Evolutionary conservation across 2,888 invertebrate genomes (phyloP).

Genomic region (Ecdyonurus torrentis): DNA sequence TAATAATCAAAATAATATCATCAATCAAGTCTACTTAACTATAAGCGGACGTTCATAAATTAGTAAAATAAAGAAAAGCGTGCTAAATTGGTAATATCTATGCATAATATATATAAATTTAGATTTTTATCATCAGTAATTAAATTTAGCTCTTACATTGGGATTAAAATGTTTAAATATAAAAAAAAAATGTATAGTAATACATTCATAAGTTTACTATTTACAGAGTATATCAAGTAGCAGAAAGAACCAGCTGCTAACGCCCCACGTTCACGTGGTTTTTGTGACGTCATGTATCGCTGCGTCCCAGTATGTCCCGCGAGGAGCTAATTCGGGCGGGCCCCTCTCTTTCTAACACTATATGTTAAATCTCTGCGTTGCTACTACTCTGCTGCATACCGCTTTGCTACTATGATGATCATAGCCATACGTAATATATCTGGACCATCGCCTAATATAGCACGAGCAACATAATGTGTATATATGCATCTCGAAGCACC

Average conservation of each 20-base stretch:
- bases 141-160: too few species aligned
- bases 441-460: not conserved
- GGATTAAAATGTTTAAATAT: too few species aligned
- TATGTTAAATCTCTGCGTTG: not conserved
- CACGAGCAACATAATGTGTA: not conserved
- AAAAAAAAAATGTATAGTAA: too few species aligned
- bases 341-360: not conserved
- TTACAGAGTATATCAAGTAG: not conserved
- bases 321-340: not conserved
- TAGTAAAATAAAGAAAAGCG: too few species aligned
- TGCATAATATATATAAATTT: too few species aligned
- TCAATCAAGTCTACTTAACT: too few species aligned
- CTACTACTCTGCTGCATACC: not conserved
- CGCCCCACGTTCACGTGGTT: not conserved
- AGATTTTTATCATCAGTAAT: too few species aligned
- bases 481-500: not conserved
- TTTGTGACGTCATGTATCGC: not conserved
- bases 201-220: too few species aligned
- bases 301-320: not conserved
- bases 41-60: too few species aligned
- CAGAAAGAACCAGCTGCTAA: not conserved
- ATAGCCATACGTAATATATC: not conserved
- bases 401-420: too few species aligned
- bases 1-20: too few species aligned
- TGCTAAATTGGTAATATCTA: too few species aligned